These are phyloP conservation scores for Ormyrus rosae DNA, from an alignment of 2,888 invertebrate genomes.

Conservation along the genomic window DNA sequence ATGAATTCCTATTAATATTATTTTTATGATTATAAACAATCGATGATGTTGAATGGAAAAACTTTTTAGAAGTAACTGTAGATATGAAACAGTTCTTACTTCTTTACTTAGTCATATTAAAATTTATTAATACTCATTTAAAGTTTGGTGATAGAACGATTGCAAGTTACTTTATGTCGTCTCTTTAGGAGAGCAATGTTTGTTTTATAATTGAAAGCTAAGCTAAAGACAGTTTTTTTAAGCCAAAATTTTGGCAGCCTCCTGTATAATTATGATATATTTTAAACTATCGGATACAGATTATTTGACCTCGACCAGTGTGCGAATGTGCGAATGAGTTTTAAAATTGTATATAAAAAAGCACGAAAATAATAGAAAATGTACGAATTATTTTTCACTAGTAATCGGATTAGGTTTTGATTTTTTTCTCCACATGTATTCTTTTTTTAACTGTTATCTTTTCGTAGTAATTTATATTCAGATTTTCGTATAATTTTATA, in stretches of 20 bases:
- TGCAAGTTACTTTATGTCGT: conserved; percentile 29
- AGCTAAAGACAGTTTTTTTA: conserved; percentile 11
- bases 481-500: conserved; percentile 53
- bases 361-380: conserved; percentile 29
- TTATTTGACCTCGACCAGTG: conserved; percentile 47
- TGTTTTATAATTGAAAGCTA: conserved; percentile 24
- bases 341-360: conserved; percentile 53
- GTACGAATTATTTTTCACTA: conserved; percentile 39
- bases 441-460: conserved; percentile 41
- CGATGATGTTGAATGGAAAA: conserved; percentile 35
- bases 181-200: conserved; percentile 19
- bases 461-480: conserved; percentile 65
- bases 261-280: conserved; percentile 21
- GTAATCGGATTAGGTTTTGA: conserved; percentile 37
- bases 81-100: conserved; percentile 44
- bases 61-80: conserved; percentile 40
- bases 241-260: conserved; percentile 18
- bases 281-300: conserved; percentile 42
- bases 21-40: conserved; percentile 37
- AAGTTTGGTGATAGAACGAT: conserved; percentile 41
- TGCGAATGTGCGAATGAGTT: conserved; percentile 48
- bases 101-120: conserved; percentile 47
- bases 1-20: conserved; percentile 53
- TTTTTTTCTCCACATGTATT: conserved; percentile 32
- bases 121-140: conserved; percentile 53